Evolutionary conservation across 2,797 vertebrate species (phyloP), one percentile per base, ranked within the genome.

Genomic region (Chelmon rostratus): DNA sequence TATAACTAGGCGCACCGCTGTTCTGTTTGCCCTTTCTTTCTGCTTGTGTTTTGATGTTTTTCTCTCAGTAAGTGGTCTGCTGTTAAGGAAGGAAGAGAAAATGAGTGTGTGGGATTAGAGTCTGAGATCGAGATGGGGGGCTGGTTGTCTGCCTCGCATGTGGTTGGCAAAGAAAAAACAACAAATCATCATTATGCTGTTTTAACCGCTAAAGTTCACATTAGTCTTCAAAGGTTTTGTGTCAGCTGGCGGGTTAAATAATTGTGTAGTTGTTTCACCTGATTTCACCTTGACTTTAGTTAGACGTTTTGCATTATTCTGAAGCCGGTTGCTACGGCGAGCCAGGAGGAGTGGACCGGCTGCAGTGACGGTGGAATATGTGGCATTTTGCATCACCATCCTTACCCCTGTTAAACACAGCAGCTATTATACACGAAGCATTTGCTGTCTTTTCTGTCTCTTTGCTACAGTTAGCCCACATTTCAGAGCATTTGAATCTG

Each of bases 231-330:
- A 38, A 28, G 1, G 2, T 35, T 56, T 47, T 12, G 5, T 46
- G 47, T 38, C 15, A 33, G 8, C 31, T 31, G 11, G 12, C 18
- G 10, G 35, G 50, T 58, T 33, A 50, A 66, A 67, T 81, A 65
- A 18, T 38, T 62, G 31, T 63, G 68, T 15, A 75, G 58, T 65
- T 82, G 61, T 75, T 63, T 64, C 53, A 28, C 25, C 59, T 37
- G 62, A 53, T 62, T 40, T 7, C 1, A 47, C 33, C 44, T 69
- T 61, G 56, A 73, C 56, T 56, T 40, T 1, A 46, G 19, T 62
- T 49, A 1, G 53, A 57, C 57, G 68, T 25, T 21, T 5, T 81
- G 42, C 56, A 9, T 66, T 68, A 57, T 66, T 79, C 42, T 62
- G 1, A 64, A 25, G 21, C 50, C 0, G 6, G 1, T 44, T 58